Conservation (phyloP, 2,888 invertebrate species). For the Smittia aterrima region DNA sequence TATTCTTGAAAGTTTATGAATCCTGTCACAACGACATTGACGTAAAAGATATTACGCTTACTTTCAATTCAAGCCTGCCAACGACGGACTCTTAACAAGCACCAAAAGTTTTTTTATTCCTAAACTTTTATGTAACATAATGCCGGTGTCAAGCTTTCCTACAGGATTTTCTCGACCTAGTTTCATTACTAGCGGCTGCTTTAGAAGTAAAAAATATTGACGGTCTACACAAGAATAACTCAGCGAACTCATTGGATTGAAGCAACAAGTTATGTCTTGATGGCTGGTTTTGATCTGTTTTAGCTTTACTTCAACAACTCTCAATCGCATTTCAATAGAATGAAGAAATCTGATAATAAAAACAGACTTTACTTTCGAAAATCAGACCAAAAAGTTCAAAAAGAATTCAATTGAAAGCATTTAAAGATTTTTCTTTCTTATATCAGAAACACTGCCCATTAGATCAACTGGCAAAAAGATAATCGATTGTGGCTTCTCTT, state of each 20-base stretch:
- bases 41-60: constrained; percentile 51
- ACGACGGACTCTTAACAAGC: constrained; percentile 52
- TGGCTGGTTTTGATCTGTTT: neutral
- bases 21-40: constrained; percentile 53
- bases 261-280: constrained; percentile 46
- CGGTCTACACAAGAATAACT: constrained; percentile 47
- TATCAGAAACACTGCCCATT: constrained; percentile 55
- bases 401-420: no score
- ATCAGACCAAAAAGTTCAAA: no score
- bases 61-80: constrained; percentile 50
- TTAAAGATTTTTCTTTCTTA: no score
- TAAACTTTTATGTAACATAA: neutral
- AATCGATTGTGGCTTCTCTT: constrained; percentile 49
- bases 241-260: constrained; percentile 53
- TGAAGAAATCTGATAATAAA: constrained; percentile 58
- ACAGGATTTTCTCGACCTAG: constrained; percentile 3
- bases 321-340: constrained; percentile 47
- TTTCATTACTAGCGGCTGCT: constrained; percentile 50
- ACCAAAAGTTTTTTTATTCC: neutral
- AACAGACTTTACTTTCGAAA: constrained; percentile 56
- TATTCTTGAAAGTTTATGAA: constrained; percentile 51
- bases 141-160: neutral
- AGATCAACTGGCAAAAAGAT: constrained; percentile 47
- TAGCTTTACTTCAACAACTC: neutral
- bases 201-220: constrained; percentile 49